Evolutionary conservation across 2,113 vertebrate species (phyloP), one percentile per base, ranked within the genome.

Genomic region (Engraulis encrasicolus): DNA sequence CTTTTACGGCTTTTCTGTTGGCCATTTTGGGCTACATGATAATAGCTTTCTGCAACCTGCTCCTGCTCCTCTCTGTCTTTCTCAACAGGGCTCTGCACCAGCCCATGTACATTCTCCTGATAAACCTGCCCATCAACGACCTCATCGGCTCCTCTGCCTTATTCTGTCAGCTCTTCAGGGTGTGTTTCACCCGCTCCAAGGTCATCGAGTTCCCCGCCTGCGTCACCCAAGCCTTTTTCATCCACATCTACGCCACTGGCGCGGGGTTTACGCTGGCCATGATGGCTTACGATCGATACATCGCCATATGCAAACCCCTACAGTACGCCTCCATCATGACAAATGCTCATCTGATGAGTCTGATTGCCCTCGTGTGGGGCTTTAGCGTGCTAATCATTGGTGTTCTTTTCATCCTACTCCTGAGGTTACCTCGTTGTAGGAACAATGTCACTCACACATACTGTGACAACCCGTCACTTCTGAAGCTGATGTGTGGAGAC

Each of bases 211-310:
- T 90, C 88, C 85, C 92, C 0, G 19, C 85, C 0, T 95, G 95
- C 61, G 78, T 95, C 0, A 54, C 88, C 6, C 95, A 95, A 40
- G 95, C 94, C 6, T 95, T 95, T 78, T 95, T 92, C 3, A 91
- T 95, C 45, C 94, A 95, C 36, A 83, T 95, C 5, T 95, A 95
- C 37, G 93, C 84, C 0, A 31, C n/a, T 0, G 91, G 87, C 6
- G 12, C 82, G 12, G 89, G 93, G 52, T 89, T 93, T 15, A 91
- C 90, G 71, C 86, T 95, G 49, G 81, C 78, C 23, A 92, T 88
- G 2, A 95, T 95, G 94, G 93, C 95, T 0, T 95, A 95, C n/a
- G 95, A 95, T 40, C 85, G 94, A 86, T 95, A 94, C 81, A 85
- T 95, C 1, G 95, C 95, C 6, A 95, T 95, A 82, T 95, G 94